A percentile compares a stretch with the other conserved stretches of the same genome.
phyloP scores from a whole-genome alignment of 1,140 invertebrate genomes.

The Drosophila nasuta region DNA sequence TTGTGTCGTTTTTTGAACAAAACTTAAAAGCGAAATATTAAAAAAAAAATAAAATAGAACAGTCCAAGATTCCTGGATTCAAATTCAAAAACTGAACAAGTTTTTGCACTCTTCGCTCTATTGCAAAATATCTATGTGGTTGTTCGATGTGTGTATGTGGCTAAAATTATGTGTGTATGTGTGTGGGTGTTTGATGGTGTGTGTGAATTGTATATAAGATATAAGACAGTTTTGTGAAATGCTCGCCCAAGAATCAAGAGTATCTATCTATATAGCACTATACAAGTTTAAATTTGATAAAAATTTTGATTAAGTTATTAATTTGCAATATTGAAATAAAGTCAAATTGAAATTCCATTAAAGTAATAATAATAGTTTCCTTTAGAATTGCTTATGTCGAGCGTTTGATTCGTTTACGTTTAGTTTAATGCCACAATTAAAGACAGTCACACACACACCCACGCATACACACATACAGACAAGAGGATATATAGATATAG shows the following conservation, averaged over 20 bases:
- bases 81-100: constrained; percentile 15
- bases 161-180: constrained; percentile 8
- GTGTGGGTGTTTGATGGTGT: constrained; percentile 2
- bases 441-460: constrained; percentile 19
- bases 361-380: not conserved
- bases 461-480: constrained; percentile 10
- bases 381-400: constrained; percentile 21
- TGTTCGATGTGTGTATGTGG: constrained; percentile 11
- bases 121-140: constrained; percentile 16
- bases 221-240: constrained; percentile 2
- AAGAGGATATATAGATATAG: constrained; percentile 8
- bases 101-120: constrained; percentile 3
- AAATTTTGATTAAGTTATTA: constrained; percentile 51
- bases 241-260: not conserved
- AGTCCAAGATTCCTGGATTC: constrained; percentile 19
- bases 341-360: constrained; percentile 12
- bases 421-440: not conserved
- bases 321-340: constrained; percentile 30
- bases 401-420: constrained; percentile 22
- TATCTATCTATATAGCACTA: constrained; percentile 1
- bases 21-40: not conserved
- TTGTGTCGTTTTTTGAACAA: constrained; percentile 43
- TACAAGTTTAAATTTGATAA: not conserved
- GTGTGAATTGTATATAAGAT: not conserved
- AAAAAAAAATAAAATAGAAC: constrained; percentile 13